Base-by-base conservation (phyloP, 1,140 invertebrate genomes). In the Ylistrum balloti region DNA sequence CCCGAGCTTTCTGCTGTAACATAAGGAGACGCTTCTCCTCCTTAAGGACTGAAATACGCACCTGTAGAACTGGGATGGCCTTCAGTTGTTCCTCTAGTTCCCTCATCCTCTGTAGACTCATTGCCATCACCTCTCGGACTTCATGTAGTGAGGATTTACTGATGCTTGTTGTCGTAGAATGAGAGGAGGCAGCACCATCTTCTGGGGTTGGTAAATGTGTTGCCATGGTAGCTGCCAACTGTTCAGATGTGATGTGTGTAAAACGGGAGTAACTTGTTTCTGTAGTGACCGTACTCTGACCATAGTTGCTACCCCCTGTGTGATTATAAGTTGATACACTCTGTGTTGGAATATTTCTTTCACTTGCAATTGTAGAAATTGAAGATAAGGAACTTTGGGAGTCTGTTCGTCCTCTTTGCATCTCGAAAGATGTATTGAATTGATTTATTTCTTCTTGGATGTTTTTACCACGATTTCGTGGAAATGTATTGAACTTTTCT, bases 61-160 rank as follows among this genome's bases (percentile, higher is more conserved):
- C 98, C 97, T 98, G 97, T 88, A 98, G 96, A 93, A 97, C 97
- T n/a, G 98, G 98, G 95, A 99, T 98, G 45, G 97, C 96, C 96
- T 98, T 98, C 32, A 98, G 98, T 97, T 98, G 98, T 95, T 98
- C 98, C 96, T 98, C 98, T 90, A 98, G 96, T 94, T 98, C 98
- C 94, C 97, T 97, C 96, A 98, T 97, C 85, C 97, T 96, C 94
- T 98, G 97, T 87, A 98, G 96, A 94, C 98, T 98, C 22, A 97
- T 94, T 0, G 98, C 98, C 98, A 98, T 98, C 95, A 98, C 97
- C 94, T 98, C 97, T 22, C 94, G 92, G 48, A 95, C 93, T n/a
- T 92, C 93, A 35, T 93, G 91, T 38, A 94, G 86, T 32, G 94
- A 94, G 17, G 89, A 88, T 88, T 94, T 94, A 88, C 93, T 93